Conservation (phyloP, 2,113 vertebrate species). For the Corythoichthys haematopterus region DNA sequence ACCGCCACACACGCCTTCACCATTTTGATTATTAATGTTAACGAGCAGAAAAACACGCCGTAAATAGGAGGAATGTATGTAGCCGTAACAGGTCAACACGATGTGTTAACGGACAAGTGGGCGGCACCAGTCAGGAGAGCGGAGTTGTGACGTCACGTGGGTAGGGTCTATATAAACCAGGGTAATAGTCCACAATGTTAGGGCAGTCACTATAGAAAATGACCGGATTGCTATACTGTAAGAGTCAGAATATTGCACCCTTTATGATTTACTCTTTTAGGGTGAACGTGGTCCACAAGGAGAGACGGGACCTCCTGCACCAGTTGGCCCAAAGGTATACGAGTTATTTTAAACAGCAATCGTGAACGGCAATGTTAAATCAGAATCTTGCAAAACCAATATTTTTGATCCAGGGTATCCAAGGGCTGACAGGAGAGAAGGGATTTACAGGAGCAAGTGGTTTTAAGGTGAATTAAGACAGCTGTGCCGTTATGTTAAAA, state of each 20-base stretch:
- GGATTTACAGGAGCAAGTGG: slow-evolving; percentile 46
- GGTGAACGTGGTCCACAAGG: slow-evolving; percentile 58
- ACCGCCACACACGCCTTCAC: no score
- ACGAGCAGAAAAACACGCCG: no score
- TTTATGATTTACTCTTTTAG: slow-evolving; percentile 24
- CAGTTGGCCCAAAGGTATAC: slow-evolving; percentile 62
- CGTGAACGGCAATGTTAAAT: neutral
- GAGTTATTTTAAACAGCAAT: neutral
- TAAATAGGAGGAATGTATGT: no score
- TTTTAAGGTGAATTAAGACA: slow-evolving; percentile 49
- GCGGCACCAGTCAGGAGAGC: no score
- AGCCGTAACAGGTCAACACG: no score
- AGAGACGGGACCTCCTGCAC: slow-evolving; percentile 51
- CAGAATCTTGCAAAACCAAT: neutral
- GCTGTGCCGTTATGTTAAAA: neutral
- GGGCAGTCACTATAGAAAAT: neutral
- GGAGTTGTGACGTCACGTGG: no score
- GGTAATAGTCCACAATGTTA: no score
- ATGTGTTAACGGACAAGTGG: no score
- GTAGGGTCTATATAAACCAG: no score
- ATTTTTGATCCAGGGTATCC: slow-evolving; percentile 57
- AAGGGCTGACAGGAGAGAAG: slow-evolving; percentile 59
- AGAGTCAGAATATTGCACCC: neutral
- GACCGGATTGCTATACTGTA: neutral
- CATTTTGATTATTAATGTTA: no score